Evolutionary conservation across 2,888 invertebrate species (phyloP), one percentile per base, ranked within the genome.

Genomic region (Agrilus cyanescens): DNA sequence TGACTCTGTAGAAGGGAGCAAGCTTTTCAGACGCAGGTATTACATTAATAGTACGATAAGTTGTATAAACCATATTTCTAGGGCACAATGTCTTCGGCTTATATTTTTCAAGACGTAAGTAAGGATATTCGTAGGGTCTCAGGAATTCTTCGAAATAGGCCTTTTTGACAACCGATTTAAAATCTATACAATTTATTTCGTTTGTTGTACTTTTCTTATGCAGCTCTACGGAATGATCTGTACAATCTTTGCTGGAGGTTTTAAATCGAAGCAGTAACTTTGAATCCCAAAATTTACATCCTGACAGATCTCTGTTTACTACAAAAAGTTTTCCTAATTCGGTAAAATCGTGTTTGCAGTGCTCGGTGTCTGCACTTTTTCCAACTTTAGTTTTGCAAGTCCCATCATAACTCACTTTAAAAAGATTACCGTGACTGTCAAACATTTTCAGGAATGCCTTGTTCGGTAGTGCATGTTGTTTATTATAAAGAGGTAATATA

Each of bases 211-310:
- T n/a, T 1, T 37, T 12, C 12, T 13, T 31, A 4, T 29, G 32
- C 5, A 29, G 13, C n/a, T 38, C 30, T 14, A 41, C 25, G 13
- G 10, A 10, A 10, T 31, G 15, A 6, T 41, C 30, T 1, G 15
- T 14, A 1, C 12, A 30, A 13, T 15, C 18, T 2, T 13, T 39
- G 14, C 14, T 30, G 16, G 15, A 10, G 7, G 8, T 35, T 2
- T 41, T 32, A 18, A 15, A 32, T 18, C 39, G 38, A 32, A 15
- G 20, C 16, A 41, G 45, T 2, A 39, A 4, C 4, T 36, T 36
- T 18, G 38, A 32, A 20, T 47, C 45, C 48, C 48, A 48, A 12
- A 48, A 38, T 35, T 40, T 38, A 16, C 41, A 43, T 32, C 48
- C 48, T 12, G 29, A 36, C 3, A 46, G 16, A 36, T 20, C 16